Base-by-base conservation (phyloP, 1,140 invertebrate genomes). In the Protaetia brevitarsis region DNA sequence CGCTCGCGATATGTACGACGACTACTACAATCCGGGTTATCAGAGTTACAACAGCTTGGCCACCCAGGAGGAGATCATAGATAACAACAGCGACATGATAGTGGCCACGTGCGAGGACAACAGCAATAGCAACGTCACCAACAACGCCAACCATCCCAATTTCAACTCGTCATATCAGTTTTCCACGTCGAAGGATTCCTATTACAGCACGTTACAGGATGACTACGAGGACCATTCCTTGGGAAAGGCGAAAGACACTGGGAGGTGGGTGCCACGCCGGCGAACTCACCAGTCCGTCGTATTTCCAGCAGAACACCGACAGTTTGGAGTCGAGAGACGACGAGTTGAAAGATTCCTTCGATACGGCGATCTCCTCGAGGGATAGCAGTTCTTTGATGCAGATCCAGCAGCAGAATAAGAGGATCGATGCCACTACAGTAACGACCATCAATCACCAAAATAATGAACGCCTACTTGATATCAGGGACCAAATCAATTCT, bases 11-110 rank as follows among this genome's bases (percentile, higher is more conserved):
- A 80, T 72, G 64, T 87, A 86, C 77, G 88, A 89, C 80, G 86
- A 88, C 76, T 84, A 89, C 74, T 87, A 85, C 69, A 89, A 89
- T 77, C 88, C 87, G 77, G 83, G 85, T 71, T 89, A 89, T 77
- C 80, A 82, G 66, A 88, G 86, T 78, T 77, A 73, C 57, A 78
- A 79, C 71, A 79, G 79, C 71, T 68, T 78, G 41, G 71, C 72
- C 4, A 67, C 69, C 59, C 74, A 77, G 66, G 66, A 69, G 59
- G 66, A 78, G 68, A 10, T 28, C n/a, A 34, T 16, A 34, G 31
- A 58, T 58, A 27, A 28, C 23, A 34, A 34, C 31, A 34, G 21
- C 28, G 2, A 27, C 31, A 34, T 58, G 56, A 58, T n/a, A 6
- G 23, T 58, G 11, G n/a, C 10, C 7, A 2, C 16, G 23, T 27